Evolutionary conservation across 1,140 invertebrate genomes (phyloP).

Genomic region (Whitmania pigra): DNA sequence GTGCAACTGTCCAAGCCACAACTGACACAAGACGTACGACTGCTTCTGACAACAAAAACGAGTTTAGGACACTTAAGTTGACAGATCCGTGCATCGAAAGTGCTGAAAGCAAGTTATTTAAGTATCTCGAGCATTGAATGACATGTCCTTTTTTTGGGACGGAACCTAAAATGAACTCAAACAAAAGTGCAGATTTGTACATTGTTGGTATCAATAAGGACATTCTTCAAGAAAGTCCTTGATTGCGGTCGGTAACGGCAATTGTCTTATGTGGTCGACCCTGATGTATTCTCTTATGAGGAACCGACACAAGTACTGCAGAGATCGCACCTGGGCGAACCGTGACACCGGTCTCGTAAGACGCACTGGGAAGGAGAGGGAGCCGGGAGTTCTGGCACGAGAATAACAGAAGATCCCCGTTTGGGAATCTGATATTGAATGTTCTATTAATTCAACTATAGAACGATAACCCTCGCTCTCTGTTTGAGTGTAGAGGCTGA

Average conservation of each 20-base stretch:
- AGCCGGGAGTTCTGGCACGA: constrained; percentile 51
- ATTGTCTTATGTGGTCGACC: constrained; percentile 56
- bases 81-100: too few relatives aligned
- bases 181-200: too few relatives aligned
- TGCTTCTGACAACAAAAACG: too few relatives aligned
- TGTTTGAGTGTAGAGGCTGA: constrained; percentile 54
- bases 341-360: constrained; percentile 64
- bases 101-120: background rate
- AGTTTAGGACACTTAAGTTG: too few relatives aligned
- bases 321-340: constrained; percentile 57
- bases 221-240: constrained; percentile 48
- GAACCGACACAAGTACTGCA: constrained; percentile 64
- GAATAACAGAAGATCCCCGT: constrained; percentile 62
- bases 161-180: constrained; percentile 11
- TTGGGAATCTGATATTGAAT: constrained; percentile 56
- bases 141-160: constrained; percentile 3
- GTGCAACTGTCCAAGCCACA: too few relatives aligned
- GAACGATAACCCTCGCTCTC: constrained; percentile 55
- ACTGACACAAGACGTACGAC: too few relatives aligned
- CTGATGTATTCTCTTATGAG: constrained; percentile 59
- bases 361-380: constrained; percentile 57
- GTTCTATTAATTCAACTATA: constrained; percentile 56
- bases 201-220: constrained; percentile 33
- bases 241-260: constrained; percentile 57
- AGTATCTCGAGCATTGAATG: background rate